Conservation (phyloP, 23 tunicate genomes). For the Trididemnum miniatum region DNA sequence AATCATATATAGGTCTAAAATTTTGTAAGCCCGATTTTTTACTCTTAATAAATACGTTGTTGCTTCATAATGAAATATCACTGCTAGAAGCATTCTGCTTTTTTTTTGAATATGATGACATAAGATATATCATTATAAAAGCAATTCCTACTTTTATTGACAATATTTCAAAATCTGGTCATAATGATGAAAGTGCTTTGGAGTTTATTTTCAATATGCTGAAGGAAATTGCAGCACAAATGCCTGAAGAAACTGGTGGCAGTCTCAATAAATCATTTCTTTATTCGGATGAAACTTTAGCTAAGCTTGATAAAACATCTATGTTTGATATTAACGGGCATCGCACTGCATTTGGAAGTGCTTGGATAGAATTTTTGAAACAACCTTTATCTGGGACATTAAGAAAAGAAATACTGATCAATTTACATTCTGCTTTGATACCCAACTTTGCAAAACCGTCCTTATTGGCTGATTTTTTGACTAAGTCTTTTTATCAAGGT, state of each 20-base stretch:
- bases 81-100: not conserved
- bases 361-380: constrained; percentile 76
- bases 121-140: constrained; percentile 29
- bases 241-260: constrained; percentile 26
- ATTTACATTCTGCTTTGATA: constrained; percentile 50
- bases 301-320: not conserved
- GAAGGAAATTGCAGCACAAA: constrained; percentile 16
- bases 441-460: constrained; percentile 80
- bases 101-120: constrained; percentile 22
- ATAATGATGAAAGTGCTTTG: not conserved
- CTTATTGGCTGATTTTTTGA: constrained; percentile 77
- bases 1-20: not conserved
- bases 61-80: not conserved
- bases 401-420: constrained; percentile 55
- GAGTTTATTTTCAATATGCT: constrained; percentile 24
- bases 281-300: not conserved
- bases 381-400: constrained; percentile 31
- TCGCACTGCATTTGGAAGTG: constrained; percentile 42
- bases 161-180: not conserved
- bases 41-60: not conserved
- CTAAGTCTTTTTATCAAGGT: constrained; percentile 47
- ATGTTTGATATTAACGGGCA: constrained; percentile 16
- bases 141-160: constrained; percentile 11
- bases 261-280: not conserved
- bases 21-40: not conserved